Conservation (phyloP, 2,888 invertebrate species). For the Andricus curvator region DNA sequence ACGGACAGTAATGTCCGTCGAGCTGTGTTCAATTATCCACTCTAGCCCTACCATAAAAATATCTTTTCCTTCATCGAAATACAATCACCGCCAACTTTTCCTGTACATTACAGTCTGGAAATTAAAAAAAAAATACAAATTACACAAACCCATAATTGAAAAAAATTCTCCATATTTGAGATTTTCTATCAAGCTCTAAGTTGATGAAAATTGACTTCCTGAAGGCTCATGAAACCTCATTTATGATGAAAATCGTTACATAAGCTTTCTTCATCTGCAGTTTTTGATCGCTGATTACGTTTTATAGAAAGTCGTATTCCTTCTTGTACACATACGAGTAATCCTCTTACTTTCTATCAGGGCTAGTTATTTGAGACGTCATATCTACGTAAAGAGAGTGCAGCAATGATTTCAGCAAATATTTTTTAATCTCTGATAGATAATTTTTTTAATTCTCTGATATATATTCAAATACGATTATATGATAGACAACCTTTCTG, state of each 20-base stretch:
- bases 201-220: slow-evolving; percentile 5
- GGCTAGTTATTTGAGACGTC: background rate
- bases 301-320: slow-evolving; percentile 30
- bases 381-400: slow-evolving; percentile 2
- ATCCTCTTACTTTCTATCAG: slow-evolving; percentile 11
- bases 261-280: slow-evolving; percentile 15
- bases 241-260: slow-evolving; percentile 5
- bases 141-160: background rate
- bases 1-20: no score
- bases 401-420: background rate
- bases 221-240: background rate
- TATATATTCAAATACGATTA: no score
- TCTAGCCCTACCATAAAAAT: background rate
- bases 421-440: background rate
- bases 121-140: background rate
- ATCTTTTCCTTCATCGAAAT: slow-evolving; percentile 20
- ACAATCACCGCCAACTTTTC: background rate
- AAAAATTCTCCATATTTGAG: background rate
- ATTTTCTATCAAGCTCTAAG: slow-evolving; percentile 8
- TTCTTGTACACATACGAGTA: background rate
- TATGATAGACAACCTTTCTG: background rate
- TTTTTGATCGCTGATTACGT: slow-evolving; percentile 32
- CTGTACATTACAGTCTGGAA: background rate
- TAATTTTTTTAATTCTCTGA: background rate
- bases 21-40: background rate